phyloP scores from a whole-genome alignment of 2,888 invertebrate species.

The Platycheirus rosarum region DNA sequence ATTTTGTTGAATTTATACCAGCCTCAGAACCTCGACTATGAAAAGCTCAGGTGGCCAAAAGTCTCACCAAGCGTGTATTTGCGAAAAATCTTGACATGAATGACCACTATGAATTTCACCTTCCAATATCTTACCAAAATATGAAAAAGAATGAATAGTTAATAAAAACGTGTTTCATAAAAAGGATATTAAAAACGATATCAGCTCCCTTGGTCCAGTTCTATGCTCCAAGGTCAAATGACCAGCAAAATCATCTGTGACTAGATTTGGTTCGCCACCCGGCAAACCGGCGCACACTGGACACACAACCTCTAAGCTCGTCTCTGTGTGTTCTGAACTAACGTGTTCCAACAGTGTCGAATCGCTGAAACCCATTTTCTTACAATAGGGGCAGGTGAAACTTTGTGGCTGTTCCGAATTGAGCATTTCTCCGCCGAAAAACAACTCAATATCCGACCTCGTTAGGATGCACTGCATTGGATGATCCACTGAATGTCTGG shows the following conservation, averaged over 20 bases:
- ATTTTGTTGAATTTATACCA: too few relatives aligned
- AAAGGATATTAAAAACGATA: slow-evolving; percentile 93
- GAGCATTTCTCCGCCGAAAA: slow-evolving; percentile 97
- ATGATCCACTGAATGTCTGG: slow-evolving; percentile 97
- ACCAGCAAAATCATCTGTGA: slow-evolving; percentile 98
- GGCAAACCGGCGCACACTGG: slow-evolving; percentile 98
- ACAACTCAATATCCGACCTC: slow-evolving; percentile 97
- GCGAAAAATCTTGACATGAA: too few relatives aligned
- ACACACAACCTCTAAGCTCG: slow-evolving; percentile 97
- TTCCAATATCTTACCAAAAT: too few relatives aligned
- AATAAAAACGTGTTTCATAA: slow-evolving; percentile 75
- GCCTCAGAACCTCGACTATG: too few relatives aligned
- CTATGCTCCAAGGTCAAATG: slow-evolving; percentile 98
- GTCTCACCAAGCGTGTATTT: too few relatives aligned
- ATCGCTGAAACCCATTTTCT: slow-evolving; percentile 97
- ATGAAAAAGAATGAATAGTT: too few relatives aligned
- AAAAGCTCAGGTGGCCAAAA: too few relatives aligned
- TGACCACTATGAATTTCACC: too few relatives aligned
- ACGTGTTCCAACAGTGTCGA: slow-evolving; percentile 95
- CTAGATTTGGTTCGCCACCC: slow-evolving; percentile 98
- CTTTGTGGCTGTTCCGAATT: slow-evolving; percentile 96
- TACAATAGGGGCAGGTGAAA: slow-evolving; percentile 98
- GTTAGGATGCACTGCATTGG: slow-evolving; percentile 99
- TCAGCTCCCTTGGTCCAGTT: slow-evolving; percentile 93
- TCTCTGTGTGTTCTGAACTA: slow-evolving; percentile 94